Conservation (phyloP, 2,888 invertebrate species). For the Nomada flava region DNA sequence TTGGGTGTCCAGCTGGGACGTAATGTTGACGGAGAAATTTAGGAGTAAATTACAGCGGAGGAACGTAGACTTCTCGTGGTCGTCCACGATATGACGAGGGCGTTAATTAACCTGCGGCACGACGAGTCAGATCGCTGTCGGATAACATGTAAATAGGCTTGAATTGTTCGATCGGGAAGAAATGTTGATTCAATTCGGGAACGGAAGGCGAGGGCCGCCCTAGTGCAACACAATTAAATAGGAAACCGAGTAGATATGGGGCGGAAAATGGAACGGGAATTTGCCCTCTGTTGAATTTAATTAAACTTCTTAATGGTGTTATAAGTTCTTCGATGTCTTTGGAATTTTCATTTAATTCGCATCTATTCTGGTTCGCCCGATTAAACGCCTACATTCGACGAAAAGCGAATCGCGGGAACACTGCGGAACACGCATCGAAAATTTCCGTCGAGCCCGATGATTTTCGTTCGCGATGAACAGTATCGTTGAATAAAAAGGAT, state of each 20-base stretch:
- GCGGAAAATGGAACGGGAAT: conserved; percentile 20
- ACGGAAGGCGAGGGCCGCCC: neutral
- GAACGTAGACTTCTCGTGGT: neutral
- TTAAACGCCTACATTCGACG: conserved; percentile 31
- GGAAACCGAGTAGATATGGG: conserved; percentile 8
- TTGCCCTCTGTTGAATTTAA: conserved; percentile 42
- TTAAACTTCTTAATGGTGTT: conserved; percentile 55
- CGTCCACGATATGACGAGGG: neutral
- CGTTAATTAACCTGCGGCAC: neutral
- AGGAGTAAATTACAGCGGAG: conserved; percentile 9
- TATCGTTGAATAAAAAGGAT: neutral
- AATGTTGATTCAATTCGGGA: neutral
- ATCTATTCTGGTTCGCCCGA: conserved; percentile 36
- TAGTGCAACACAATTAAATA: neutral
- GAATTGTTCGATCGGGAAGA: neutral
- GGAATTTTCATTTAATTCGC: conserved; percentile 47
- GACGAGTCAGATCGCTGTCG: neutral
- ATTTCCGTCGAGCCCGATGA: too few relatives aligned
- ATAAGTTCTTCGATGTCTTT: conserved; percentile 31
- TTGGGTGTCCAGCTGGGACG: neutral
- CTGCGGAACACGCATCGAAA: too few relatives aligned
- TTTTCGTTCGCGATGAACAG: too few relatives aligned
- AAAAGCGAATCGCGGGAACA: neutral
- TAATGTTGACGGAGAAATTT: conserved; percentile 8
- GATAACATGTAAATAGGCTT: neutral